These are phyloP conservation scores for Cephus spinipes DNA, from an alignment of 2,888 invertebrate genomes.

Conservation along the genomic window DNA sequence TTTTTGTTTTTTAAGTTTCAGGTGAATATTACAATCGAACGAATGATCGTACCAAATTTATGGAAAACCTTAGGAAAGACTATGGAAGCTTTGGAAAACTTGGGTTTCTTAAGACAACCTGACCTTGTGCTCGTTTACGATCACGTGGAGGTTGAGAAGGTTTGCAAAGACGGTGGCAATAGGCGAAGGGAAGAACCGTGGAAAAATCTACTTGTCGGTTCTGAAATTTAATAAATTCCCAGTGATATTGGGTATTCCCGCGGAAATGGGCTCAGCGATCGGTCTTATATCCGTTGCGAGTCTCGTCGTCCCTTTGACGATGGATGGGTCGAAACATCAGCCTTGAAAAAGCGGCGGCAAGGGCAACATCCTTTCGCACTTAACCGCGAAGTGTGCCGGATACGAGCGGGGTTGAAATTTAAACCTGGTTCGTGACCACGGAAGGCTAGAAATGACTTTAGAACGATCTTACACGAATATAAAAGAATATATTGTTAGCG, in stretches of 20 bases:
- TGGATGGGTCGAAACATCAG: slow-evolving; percentile 13
- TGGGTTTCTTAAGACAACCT: slow-evolving; percentile 3
- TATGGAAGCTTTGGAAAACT: slow-evolving; percentile 20
- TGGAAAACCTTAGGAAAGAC: slow-evolving; percentile 1
- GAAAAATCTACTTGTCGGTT: not conserved
- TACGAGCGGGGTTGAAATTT: slow-evolving; percentile 9
- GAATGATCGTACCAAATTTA: slow-evolving; percentile 5
- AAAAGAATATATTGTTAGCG: not conserved
- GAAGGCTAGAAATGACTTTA: not conserved
- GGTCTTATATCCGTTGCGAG: not conserved
- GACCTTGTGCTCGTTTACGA: slow-evolving; percentile 22
- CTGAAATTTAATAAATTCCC: not conserved
- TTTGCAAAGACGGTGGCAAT: slow-evolving; percentile 2
- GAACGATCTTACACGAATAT: no score
- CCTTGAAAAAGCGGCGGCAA: slow-evolving; percentile 1
- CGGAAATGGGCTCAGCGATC: slow-evolving; percentile 3
- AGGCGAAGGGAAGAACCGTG: not conserved
- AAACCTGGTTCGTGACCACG: not conserved
- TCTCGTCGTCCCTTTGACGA: slow-evolving; percentile 1
- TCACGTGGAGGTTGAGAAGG: slow-evolving; percentile 20
- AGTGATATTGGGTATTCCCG: not conserved
- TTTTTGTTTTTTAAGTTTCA: not conserved
- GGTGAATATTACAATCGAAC: slow-evolving; percentile 9
- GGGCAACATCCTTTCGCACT: slow-evolving; percentile 22
- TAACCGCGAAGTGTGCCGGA: slow-evolving; percentile 9